Conservation (phyloP, 2,797 vertebrate genomes). For the Synanceia verrucosa region DNA sequence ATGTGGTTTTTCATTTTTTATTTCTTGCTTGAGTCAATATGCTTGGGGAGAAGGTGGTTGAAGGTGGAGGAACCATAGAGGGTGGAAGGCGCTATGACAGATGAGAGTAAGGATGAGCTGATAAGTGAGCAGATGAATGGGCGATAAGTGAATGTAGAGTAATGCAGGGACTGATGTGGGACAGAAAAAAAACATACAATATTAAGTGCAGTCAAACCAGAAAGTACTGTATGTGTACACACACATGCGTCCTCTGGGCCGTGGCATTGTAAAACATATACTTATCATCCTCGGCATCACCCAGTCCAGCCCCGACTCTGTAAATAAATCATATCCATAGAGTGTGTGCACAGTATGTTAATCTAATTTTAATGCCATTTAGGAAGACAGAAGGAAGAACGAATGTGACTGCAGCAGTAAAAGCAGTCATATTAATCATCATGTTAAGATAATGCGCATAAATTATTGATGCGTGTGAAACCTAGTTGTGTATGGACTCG, state of each 20-base stretch:
- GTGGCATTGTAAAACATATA: constrained; percentile 37
- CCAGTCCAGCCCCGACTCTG: constrained; percentile 19
- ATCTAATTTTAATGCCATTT: constrained; percentile 73
- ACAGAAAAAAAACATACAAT: constrained; percentile 8
- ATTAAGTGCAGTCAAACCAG: constrained; percentile 20
- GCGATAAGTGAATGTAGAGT: constrained; percentile 6
- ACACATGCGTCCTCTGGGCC: constrained; percentile 28
- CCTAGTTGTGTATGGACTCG: constrained; percentile 41
- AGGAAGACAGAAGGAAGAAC: constrained; percentile 35
- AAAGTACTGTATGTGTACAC: not conserved
- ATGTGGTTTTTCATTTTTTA: not conserved
- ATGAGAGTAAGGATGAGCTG: constrained; percentile 3
- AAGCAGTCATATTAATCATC: constrained; percentile 68
- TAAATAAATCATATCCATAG: constrained; percentile 65
- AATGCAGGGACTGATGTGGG: constrained; percentile 4
- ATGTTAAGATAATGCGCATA: constrained; percentile 67
- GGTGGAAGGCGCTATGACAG: not conserved
- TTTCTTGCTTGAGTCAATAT: not conserved
- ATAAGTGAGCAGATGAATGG: constrained; percentile 14
- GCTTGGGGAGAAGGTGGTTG: not conserved
- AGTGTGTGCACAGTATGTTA: constrained; percentile 49
- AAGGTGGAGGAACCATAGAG: not conserved
- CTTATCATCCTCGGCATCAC: constrained; percentile 40
- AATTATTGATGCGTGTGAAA: constrained; percentile 69
- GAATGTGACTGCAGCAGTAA: constrained; percentile 40